Conservation (phyloP, 2,113 vertebrate species). For the Phrynosoma blainvillii region DNA sequence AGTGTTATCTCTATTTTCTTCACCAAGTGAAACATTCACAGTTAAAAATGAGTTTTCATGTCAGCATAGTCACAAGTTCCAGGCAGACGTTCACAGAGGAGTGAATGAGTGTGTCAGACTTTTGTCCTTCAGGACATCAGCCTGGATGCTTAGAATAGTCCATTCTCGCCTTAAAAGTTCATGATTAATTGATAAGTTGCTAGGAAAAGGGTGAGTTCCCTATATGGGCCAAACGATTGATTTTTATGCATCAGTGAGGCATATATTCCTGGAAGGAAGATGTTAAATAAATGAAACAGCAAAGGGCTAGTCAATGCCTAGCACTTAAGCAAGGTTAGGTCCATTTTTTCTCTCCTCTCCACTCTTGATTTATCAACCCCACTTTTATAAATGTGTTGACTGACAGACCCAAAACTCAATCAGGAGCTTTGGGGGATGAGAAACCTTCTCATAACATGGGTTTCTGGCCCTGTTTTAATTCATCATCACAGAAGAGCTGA, state of each 20-base stretch:
- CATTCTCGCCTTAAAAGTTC: constrained; percentile 19
- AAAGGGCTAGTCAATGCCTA: background rate
- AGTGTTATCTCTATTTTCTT: background rate
- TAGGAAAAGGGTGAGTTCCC: constrained; percentile 12
- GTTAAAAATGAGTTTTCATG: constrained; percentile 36
- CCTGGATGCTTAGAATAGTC: background rate
- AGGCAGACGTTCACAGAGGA: constrained; percentile 1
- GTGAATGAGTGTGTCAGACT: background rate
- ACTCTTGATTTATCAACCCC: background rate
- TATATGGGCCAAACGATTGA: constrained; percentile 4
- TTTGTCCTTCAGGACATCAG: background rate
- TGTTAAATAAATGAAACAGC: constrained; percentile 21
- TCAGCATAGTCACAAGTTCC: background rate
- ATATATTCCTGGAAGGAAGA: constrained; percentile 17
- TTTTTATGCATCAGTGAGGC: constrained; percentile 10
- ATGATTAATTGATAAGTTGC: constrained; percentile 25
- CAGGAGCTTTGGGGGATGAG: background rate
- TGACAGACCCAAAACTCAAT: background rate
- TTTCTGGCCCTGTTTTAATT: background rate
- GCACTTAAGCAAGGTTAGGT: constrained; percentile 18
- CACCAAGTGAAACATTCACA: background rate
- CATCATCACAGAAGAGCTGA: background rate
- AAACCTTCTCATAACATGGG: background rate
- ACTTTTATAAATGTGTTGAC: background rate
- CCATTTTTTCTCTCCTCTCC: background rate